Conservation (phyloP, 2,113 vertebrate species). For the Redunca redunca region DNA sequence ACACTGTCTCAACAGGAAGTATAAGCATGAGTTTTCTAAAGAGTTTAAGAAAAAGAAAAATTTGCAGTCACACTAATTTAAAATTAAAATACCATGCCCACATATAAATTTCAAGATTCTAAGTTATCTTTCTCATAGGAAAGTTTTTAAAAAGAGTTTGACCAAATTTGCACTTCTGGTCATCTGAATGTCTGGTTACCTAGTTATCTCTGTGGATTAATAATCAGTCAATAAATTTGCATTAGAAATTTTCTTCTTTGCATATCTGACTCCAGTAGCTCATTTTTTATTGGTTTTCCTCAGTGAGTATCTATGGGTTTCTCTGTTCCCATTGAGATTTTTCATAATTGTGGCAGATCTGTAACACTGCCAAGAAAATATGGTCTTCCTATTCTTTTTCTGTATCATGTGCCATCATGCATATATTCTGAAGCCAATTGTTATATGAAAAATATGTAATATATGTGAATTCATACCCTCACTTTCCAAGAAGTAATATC, state of each 20-base stretch:
- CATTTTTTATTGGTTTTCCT: background rate
- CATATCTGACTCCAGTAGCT: background rate
- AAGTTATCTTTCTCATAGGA: background rate
- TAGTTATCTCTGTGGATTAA: background rate
- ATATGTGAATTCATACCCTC: background rate
- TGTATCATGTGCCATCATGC: background rate
- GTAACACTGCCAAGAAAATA: background rate
- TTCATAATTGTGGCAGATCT: background rate
- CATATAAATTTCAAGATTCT: background rate
- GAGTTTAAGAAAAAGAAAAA: slow-evolving; percentile 30
- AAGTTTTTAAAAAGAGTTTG: background rate
- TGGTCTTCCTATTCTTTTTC: background rate
- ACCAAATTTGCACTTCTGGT: background rate
- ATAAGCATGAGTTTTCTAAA: background rate
- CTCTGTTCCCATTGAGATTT: background rate
- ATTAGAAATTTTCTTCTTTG: background rate
- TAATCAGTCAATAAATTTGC: background rate
- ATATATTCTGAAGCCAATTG: slow-evolving; percentile 29
- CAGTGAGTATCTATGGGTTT: background rate
- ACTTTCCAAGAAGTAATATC: slow-evolving; percentile 18
- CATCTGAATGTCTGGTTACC: background rate
- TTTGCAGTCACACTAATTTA: background rate
- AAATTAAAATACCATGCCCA: background rate
- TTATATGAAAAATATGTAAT: background rate
- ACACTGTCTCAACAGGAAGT: slow-evolving; percentile 20